Percentiles rank a stretch among this genome's conserved stretches.
phyloP scores from a whole-genome alignment of 2,888 invertebrate genomes.

The Julus scanicus region DNA sequence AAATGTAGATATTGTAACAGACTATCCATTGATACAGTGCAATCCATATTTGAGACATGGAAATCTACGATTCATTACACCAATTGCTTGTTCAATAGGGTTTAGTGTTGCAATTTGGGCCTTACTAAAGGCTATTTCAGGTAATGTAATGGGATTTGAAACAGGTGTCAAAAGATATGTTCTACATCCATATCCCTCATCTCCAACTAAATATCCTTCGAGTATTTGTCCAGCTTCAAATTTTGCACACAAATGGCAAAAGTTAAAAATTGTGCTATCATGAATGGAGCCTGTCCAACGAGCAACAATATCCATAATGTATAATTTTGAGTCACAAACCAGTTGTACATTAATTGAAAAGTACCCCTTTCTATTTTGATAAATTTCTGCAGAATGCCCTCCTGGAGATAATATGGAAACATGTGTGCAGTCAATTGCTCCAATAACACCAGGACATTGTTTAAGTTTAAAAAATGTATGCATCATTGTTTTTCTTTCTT shows the following conservation, averaged over 20 bases:
- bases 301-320: not conserved
- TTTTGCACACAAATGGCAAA: not conserved
- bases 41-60: not conserved
- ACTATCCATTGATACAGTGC: too few relatives aligned
- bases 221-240: not conserved
- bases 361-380: not conserved
- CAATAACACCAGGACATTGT: too few relatives aligned
- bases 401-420: not conserved
- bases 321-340: not conserved
- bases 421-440: not conserved
- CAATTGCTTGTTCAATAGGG: not conserved
- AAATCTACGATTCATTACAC: not conserved
- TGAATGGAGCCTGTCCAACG: not conserved
- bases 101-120: not conserved
- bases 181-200: not conserved
- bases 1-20: too few relatives aligned
- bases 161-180: not conserved
- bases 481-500: too few relatives aligned
- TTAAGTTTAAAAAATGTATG: too few relatives aligned
- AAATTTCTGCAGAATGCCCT: not conserved
- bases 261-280: not conserved
- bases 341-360: not conserved
- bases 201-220: not conserved
- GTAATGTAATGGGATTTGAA: not conserved
- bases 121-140: not conserved